Conservation (phyloP, 2,888 invertebrate species). For the Atethmia centrago region DNA sequence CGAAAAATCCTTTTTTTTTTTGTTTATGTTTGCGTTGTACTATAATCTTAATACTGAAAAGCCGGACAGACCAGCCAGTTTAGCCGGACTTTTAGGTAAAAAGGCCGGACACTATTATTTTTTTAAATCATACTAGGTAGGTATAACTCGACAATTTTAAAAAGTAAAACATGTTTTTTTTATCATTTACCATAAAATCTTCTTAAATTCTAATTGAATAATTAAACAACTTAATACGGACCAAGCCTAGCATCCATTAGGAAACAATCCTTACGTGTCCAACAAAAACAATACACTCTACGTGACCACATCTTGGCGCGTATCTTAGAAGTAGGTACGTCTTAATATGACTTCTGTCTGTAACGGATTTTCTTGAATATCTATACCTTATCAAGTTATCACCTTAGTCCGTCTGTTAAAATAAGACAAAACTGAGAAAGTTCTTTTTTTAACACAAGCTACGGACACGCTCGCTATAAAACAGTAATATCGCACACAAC, state of each 20-base stretch:
- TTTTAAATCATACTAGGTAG: too few species aligned
- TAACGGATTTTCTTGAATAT: background rate
- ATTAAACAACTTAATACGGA: conserved; percentile 14
- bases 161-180: too few species aligned
- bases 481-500: background rate
- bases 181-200: too few species aligned
- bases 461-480: background rate
- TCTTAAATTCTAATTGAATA: too few species aligned
- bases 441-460: background rate
- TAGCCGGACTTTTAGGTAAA: too few species aligned
- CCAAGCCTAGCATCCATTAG: conserved; percentile 37
- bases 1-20: too few species aligned
- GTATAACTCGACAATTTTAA: too few species aligned
- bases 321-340: background rate
- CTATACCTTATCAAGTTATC: background rate
- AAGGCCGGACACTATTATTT: too few species aligned
- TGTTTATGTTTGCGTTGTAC: background rate
- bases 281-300: background rate
- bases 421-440: background rate
- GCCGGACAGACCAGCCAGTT: too few species aligned
- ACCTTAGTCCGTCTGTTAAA: background rate
- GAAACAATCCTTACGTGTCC: conserved; percentile 8
- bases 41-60: too few species aligned
- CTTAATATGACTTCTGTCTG: background rate
- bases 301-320: background rate